Base-by-base conservation (phyloP, 2,113 vertebrate genomes). In the Clarias batrachus region DNA sequence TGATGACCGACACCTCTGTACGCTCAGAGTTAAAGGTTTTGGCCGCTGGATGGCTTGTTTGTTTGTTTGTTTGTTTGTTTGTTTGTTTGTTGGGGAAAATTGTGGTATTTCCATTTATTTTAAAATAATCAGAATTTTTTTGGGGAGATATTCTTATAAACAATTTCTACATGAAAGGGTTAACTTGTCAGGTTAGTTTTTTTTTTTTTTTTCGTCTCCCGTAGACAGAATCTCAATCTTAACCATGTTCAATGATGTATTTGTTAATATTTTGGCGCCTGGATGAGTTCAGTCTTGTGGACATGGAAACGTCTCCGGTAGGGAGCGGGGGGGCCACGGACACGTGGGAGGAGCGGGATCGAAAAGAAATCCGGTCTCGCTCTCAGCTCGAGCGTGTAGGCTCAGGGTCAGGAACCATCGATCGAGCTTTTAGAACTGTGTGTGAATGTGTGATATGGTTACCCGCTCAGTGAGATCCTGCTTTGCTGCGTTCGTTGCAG, bases 401-500 rank as follows among this genome's bases (percentile, higher is more conserved):
- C 65, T 70, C 48, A 48, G 41, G 21, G 78, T 81, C 57, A 37
- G 27, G n/a, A 21, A 80, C 68, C 63, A 0, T 41, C 52, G 41
- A 68, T 54, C 19, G 62, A 56, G 63, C 25, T 63, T 48, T 41
- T 23, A 59, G 19, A 30, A 21, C 81, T 77, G 60, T 85, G 83
- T 52, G 52, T 62, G 76, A 81, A 23, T 76, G 73, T 52, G 73
- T n/a, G 10, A 76, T 54, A 54, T 23, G 63, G 25, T 81, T 23
- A n/a, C 56, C 76, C 14, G 76, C 41, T 62, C n/a, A 83, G n/a
- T 56, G 54, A 77, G n/a, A 71, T 27, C 76, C 33, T 78, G 0
- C 83, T 9, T 80, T 37, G 11, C 84, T 27, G 17, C 85, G 8
- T 92, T 48, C 85, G 8, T 92, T 48, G 88, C 94, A 96, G 97